Base-by-base conservation (phyloP, 1,140 invertebrate species). In the Nomia melanderi region DNA sequence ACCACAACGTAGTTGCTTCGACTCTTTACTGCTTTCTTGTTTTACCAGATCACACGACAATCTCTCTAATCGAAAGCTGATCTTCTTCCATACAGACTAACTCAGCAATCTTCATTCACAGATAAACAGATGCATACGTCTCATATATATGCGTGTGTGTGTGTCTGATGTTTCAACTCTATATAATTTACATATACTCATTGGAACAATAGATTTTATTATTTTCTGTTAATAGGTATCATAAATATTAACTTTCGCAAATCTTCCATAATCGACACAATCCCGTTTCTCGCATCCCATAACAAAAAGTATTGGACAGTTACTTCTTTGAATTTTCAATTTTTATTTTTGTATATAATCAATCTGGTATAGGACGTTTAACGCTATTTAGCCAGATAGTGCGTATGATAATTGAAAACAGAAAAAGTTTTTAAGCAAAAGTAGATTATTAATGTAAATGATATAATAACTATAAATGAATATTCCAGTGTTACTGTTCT, bases 1-100 rank as follows among this genome's bases (percentile, higher is more conserved):
- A 84, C 81, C 66, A 86, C 77, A 88, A 87, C 86, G 83, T 89
- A 90, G 88, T 89, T 82, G 89, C 88, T 90, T 90, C 86, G 86
- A 88, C 84, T 85, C 86, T 86, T 77, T 80, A 64, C 81, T 76
- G 82, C 88, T 88, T 84, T 60, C 31, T 44, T 53, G n/a, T 59
- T 29, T 71, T 62, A 62, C 27, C 50, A 27, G 31, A 57, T 14
- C 63, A 74, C 60, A 71, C 78, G 59, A 64, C 29, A n/a, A 41
- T 56, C 1, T 44, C 14, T 31, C 8, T 41, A 23, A 56, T 66
- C 36, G n/a, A 27, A 66, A 56, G 53, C 36, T 56, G 47, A 64
- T 33, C n/a, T 64, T 66, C 71, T 60, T 54, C 50, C 33, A 64
- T 33, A 47, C 36, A 31, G n/a, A 17, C 36, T 23, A 25, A 64